Base-by-base conservation (phyloP, 2,797 vertebrate genomes). In the Acrocephalus scirpaceus region DNA sequence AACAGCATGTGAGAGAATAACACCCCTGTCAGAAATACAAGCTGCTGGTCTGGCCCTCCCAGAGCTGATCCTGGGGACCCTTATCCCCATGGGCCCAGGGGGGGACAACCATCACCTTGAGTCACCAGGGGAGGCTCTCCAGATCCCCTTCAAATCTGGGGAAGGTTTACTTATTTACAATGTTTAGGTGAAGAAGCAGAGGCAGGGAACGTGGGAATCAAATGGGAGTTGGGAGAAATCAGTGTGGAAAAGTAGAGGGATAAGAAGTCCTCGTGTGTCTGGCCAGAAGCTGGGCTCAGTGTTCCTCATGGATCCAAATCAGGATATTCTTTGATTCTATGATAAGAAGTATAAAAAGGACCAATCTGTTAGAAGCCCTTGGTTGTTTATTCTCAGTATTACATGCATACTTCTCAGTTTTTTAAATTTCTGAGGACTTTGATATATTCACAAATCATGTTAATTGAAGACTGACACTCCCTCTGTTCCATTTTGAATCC, bases 121-220 rank as follows among this genome's bases (percentile, higher is more conserved):
- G 9, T 51, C 9, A 42, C 4, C 8, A 50, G 20, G 7, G 2
- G 6, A 47, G 4, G 4, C 1, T 72, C 11, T 72, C 13, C 22
- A 69, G 36, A 15, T 56, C 23, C 19, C 25, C 7, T 56, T 44
- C 10, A 60, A 51, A 50, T 23, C 3, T 61, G 16, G n/a, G 9
- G 5, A 4, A 78, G 1, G 2, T n/a, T 75, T 81, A 21, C 6
- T 58, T 67, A 11, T 47, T 81, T 77, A 3, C 11, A 38, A 3
- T n/a, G 5, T 48, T 64, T 65, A 36, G 4, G 3, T 51, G 42
- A 82, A 3, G 22, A 77, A 40, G 2, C 3, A 57, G 12, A 83
- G 26, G 5, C 32, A 81, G 7, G 29, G 8, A 54, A 86, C 80
- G 14, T 13, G 36, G 4, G 7, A 34, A 47, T 56, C 16, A 80